Base-by-base conservation (phyloP, 2,113 vertebrate genomes). In the Sterrhoptilus dennistouni region DNA sequence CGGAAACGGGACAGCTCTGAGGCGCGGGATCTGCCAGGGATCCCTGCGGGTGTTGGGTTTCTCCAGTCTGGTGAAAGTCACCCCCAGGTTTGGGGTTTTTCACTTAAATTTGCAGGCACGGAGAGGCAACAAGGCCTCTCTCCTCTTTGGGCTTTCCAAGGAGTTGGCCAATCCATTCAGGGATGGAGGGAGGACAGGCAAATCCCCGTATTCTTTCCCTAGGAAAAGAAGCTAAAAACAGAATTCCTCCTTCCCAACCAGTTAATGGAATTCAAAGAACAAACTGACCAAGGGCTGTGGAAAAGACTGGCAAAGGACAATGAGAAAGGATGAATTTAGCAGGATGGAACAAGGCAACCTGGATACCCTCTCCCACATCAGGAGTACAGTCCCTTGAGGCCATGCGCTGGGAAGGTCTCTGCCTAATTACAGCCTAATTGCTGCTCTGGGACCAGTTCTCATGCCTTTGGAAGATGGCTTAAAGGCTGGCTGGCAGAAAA, bases 361-460 rank as follows among this genome's bases (percentile, higher is more conserved):
- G 92, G 87, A 77, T 80, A 25, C 24, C 11, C 33, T 21, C 17
- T 81, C 49, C 57, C 40, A 40, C 50, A 70, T 63, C 75, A 50
- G 0, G 0, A 50, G 36, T 27, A 14, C 5, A 42, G 36, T 21
- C 79, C 38, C 38, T 63, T 4, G 27, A 36, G 59, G 47, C 19
- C 35, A 33, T 69, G 66, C 66, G 14, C 53, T 93, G 72, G 82
- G 75, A 80, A 86, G 70, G 10, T 74, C 50, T 76, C 59, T 77
- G 42, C 59, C 88, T 91, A 83, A 90, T 94, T 88, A 31, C 82
- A 70, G 33, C 24, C 47, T 95, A 83, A 87, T 94, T 83, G 59
- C 70, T 87, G 47, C 36, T 31, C 63, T 74, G 90, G 54, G 38
- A 66, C 35, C 66, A 63, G 82, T 75, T 91, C 90, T 90, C 82